Percentiles rank a stretch among this genome's conserved stretches.
Conservation (phyloP, 2,888 invertebrate genomes). For the Azorinus chamasolen region DNA sequence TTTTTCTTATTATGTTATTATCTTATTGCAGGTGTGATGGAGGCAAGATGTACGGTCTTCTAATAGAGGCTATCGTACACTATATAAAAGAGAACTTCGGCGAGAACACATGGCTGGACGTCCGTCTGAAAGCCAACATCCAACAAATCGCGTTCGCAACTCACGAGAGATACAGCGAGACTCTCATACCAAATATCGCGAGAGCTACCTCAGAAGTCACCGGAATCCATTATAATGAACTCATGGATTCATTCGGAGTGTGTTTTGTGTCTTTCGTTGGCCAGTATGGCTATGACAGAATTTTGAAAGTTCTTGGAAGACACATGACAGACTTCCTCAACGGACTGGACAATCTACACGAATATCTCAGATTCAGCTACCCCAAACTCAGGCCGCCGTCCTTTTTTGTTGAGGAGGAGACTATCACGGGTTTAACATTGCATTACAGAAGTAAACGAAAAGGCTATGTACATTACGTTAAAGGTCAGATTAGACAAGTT, state of each 20-base stretch:
- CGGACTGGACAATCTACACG: constrained; percentile 97
- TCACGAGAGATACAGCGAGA: constrained; percentile 98
- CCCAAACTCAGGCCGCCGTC: constrained; percentile 96
- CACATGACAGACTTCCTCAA: constrained; percentile 98
- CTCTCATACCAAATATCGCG: constrained; percentile 93
- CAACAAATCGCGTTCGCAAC: constrained; percentile 91
- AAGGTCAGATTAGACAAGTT: constrained; percentile 97
- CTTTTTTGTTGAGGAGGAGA: constrained; percentile 98
- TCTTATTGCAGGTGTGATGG: constrained; percentile 45
- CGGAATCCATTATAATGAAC: constrained; percentile 93
- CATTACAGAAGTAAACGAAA: constrained; percentile 94
- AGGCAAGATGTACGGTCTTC: constrained; percentile 95
- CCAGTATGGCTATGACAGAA: constrained; percentile 96
- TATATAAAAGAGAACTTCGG: constrained; percentile 97
- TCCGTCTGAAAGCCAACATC: constrained; percentile 94
- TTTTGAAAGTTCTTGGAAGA: constrained; percentile 89
- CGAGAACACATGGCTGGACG: constrained; percentile 97
- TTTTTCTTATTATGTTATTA: too few species aligned
- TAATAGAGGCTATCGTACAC: constrained; percentile 97
- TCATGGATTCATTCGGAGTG: constrained; percentile 98
- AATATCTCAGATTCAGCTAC: constrained; percentile 98
- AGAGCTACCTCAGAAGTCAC: constrained; percentile 77
- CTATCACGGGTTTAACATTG: constrained; percentile 94
- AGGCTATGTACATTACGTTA: constrained; percentile 98
- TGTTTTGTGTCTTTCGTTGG: constrained; percentile 97